Evolutionary conservation across 2,113 vertebrate species (phyloP).

Genomic region (Odocoileus hemionus): DNA sequence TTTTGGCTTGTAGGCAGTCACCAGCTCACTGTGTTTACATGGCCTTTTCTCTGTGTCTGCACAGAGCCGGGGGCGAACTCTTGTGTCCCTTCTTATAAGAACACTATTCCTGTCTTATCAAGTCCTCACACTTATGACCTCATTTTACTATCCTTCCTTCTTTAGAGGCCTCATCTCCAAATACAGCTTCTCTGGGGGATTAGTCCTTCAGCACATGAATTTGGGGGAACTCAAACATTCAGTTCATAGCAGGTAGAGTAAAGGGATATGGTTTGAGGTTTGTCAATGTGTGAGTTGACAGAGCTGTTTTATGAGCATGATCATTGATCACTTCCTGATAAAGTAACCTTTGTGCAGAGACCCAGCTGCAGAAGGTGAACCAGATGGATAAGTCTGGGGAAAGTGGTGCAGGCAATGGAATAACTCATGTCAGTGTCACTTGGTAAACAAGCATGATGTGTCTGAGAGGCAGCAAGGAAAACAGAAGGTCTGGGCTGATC

Average conservation of each 20-base stretch:
- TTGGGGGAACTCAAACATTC: not conserved
- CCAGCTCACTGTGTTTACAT: not conserved
- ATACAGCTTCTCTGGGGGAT: not conserved
- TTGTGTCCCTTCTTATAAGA: not conserved
- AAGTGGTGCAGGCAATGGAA: not conserved
- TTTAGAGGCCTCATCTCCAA: not conserved
- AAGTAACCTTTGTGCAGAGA: not conserved
- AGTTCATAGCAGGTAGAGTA: not conserved
- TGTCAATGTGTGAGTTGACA: not conserved
- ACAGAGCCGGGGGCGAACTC: not conserved
- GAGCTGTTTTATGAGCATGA: not conserved
- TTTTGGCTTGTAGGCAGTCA: not conserved
- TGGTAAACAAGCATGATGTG: not conserved
- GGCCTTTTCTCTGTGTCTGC: not conserved
- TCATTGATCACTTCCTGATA: not conserved
- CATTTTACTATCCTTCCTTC: not conserved
- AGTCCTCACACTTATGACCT: not conserved
- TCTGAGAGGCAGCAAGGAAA: not conserved
- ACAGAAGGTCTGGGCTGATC: not conserved
- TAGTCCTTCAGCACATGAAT: not conserved
- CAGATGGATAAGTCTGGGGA: not conserved
- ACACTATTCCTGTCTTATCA: not conserved
- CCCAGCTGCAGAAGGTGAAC: not conserved
- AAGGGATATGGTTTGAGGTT: not conserved
- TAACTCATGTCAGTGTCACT: not conserved